These are phyloP conservation scores for Lampris megalopsis DNA, from an alignment of 2,113 vertebrate species.

Conservation along the genomic window DNA sequence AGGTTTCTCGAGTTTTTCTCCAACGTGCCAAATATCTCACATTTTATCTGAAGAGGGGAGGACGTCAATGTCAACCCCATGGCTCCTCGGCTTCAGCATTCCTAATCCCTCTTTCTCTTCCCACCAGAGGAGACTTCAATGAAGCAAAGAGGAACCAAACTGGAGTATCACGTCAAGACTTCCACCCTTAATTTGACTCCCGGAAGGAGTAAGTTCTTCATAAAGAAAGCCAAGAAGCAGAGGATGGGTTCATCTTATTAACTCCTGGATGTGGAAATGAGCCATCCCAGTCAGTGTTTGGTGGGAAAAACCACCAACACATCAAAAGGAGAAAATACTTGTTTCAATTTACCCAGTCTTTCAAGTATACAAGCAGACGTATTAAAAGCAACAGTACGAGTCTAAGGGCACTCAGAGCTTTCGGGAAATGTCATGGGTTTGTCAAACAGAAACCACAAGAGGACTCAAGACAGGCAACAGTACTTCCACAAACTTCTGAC, in stretches of 20 bases:
- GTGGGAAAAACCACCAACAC: neutral
- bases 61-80: neutral
- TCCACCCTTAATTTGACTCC: no score
- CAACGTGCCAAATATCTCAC: conserved; percentile 44
- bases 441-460: no score
- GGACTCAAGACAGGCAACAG: no score
- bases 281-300: neutral
- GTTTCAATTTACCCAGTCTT: no score
- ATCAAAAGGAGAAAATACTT: neutral
- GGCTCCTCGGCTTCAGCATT: neutral
- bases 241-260: conserved; percentile 5
- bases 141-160: no score
- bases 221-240: conserved; percentile 3
- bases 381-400: no score
- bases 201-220: neutral
- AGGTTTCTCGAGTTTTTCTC: neutral
- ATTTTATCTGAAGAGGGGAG: neutral
- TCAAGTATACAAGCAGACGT: no score
- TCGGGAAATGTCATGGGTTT: no score
- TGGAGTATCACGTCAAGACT: no score
- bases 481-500: no score
- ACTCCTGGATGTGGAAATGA: neutral
- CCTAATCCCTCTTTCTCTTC: neutral
- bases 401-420: no score
- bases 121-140: no score